A percentile compares a stretch with the other conserved stretches of the same genome.
phyloP scores from a whole-genome alignment of 92 coral and sea anemone species.

The Bergia sp. region DNA sequence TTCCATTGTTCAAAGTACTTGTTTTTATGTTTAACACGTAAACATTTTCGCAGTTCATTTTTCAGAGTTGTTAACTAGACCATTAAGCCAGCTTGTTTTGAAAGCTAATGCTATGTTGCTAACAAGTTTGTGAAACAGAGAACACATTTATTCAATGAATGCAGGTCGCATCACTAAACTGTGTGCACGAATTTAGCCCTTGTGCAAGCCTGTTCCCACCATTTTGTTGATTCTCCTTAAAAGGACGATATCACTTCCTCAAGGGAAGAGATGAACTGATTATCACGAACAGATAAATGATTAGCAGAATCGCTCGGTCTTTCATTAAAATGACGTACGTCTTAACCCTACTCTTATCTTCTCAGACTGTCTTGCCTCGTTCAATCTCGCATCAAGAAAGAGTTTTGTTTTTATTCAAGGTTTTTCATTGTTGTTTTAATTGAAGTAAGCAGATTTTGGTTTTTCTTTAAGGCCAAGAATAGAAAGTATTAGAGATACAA shows the following conservation, averaged over 20 bases:
- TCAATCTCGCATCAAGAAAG: slow-evolving; percentile 18
- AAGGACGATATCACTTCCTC: not conserved
- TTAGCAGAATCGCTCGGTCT: slow-evolving; percentile 24
- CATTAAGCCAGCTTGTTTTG: not conserved
- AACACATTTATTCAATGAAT: slow-evolving; percentile 17
- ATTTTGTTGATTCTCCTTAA: not conserved
- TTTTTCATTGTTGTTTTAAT: slow-evolving; percentile 22
- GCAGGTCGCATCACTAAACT: not conserved
- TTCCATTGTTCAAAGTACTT: not conserved
- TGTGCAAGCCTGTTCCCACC: not conserved
- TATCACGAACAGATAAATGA: slow-evolving; percentile 20
- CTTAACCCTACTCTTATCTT: slow-evolving; percentile 22
- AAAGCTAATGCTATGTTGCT: not conserved
- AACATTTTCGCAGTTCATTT: slow-evolving; percentile 31
- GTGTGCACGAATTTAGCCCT: not conserved
- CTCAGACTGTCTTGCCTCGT: slow-evolving; percentile 22
- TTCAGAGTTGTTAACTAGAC: slow-evolving; percentile 24
- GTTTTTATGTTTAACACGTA: slow-evolving; percentile 21
- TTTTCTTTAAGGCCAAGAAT: slow-evolving; percentile 17
- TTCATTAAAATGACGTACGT: slow-evolving; percentile 17
- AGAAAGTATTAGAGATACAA: not conserved
- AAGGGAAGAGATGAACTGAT: slow-evolving; percentile 4
- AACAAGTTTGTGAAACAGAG: slow-evolving; percentile 10
- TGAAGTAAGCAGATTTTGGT: slow-evolving; percentile 41
- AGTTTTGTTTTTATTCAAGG: slow-evolving; percentile 28